These are phyloP conservation scores for Ennomos quercinarius DNA, from an alignment of 2,888 invertebrate genomes.

Conservation along the genomic window DNA sequence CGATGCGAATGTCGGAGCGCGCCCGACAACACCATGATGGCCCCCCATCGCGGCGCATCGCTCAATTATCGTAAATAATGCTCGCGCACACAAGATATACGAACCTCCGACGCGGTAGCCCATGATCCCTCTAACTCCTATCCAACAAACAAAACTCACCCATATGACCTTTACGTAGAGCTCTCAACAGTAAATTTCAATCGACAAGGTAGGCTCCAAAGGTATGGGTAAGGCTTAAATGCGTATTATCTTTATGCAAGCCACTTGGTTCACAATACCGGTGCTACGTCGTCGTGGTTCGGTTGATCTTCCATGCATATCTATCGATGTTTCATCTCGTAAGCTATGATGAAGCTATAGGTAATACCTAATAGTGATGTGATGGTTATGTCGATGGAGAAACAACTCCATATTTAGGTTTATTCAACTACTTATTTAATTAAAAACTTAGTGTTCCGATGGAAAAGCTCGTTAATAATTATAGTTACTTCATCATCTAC, in stretches of 20 bases:
- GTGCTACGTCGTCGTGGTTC: conserved; percentile 73
- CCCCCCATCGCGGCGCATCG: conserved; percentile 85
- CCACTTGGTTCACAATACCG: conserved; percentile 83
- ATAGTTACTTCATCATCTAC: too few relatives aligned
- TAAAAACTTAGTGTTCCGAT: too few relatives aligned
- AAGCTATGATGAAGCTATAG: conserved; percentile 60
- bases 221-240: conserved; percentile 71
- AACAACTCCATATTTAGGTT: conserved; percentile 19
- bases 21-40: conserved; percentile 83
- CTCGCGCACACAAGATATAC: conserved; percentile 85
- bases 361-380: conserved; percentile 49
- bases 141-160: conserved; percentile 52
- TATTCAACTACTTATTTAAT: too few relatives aligned
- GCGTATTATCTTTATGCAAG: conserved; percentile 85
- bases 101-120: conserved; percentile 78
- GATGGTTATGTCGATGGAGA: conserved; percentile 46
- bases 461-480: too few relatives aligned
- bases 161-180: conserved; percentile 59
- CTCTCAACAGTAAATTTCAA: conserved; percentile 47
- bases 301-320: conserved; percentile 76
- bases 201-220: conserved; percentile 63
- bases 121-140: conserved; percentile 65
- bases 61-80: conserved; percentile 86
- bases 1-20: conserved; percentile 83
- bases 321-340: conserved; percentile 76